Base-by-base conservation (phyloP, 2,797 vertebrate genomes). In the Tarsius wallacei region DNA sequence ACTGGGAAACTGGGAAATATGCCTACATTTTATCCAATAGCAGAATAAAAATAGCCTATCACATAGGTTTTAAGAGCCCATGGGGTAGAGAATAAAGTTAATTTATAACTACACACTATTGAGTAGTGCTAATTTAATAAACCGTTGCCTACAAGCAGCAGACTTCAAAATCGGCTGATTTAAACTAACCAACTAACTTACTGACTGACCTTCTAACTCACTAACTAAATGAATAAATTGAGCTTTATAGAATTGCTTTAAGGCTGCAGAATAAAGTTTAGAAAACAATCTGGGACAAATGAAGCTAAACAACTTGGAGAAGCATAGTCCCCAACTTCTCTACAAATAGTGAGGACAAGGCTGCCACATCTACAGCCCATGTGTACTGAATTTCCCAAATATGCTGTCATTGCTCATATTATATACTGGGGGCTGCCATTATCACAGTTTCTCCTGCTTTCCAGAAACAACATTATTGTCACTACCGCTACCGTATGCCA, bases 1-100 rank as follows among this genome's bases (percentile, higher is more conserved):
- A 83, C 73, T 14, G 61, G 77, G 84, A 93, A 86, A 36, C 90
- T 89, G 68, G 83, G 80, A 86, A 94, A 96, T 74, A 13, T 83
- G 28, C 68, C 76, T 63, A 4, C 94, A 53, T 92, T 87, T 84
- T 31, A 85, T 85, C 26, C 28, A 88, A n/a, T 16, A n/a, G 15
- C 64, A 87, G 13, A 47, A 64, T 86, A 83, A 93, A 70, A 93
- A 68, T 70, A 95, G 3, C 19, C 84, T 31, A n/a, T 76, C 64
- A 73, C 7, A 53, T n/a, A 77, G 71, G 42, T 15, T n/a, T 71
- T 71, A 77, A 33, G n/a, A 19, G 28, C 55, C 68, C 55, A 22
- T 88, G 22, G n/a, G 66, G 88, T 4, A 87, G 77, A 28, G 12
- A 93, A 71, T 28, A 68, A 70, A 33, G 24, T 61, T 71, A 77